These are phyloP conservation scores for Harpegnathos saltator DNA, from an alignment of 1,140 invertebrate genomes.

Conservation along the genomic window DNA sequence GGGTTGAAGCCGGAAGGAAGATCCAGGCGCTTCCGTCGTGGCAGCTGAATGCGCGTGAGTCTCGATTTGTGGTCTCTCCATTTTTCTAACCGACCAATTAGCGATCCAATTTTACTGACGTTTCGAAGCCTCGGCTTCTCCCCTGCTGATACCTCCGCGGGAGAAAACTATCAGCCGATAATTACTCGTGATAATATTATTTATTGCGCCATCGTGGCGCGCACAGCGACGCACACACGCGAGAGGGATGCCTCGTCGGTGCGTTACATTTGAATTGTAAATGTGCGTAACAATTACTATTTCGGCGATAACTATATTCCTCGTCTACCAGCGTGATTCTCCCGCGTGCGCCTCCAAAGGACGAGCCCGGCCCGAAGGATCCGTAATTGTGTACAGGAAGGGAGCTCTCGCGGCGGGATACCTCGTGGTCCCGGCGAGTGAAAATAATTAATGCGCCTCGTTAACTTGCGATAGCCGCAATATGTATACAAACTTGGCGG, in stretches of 20 bases:
- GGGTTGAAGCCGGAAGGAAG: constrained; percentile 4
- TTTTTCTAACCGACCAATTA: constrained; percentile 39
- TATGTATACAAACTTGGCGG: constrained; percentile 56
- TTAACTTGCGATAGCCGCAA: constrained; percentile 50
- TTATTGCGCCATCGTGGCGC: not conserved
- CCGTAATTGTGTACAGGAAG: constrained; percentile 4
- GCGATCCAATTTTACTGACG: constrained; percentile 38
- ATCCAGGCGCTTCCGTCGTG: constrained; percentile 38
- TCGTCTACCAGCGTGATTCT: not conserved
- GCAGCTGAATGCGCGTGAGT: constrained; percentile 3
- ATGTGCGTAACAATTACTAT: constrained; percentile 1
- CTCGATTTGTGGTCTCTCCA: constrained; percentile 34
- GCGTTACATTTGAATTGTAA: no score
- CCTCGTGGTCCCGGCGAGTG: constrained; percentile 48
- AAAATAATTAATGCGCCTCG: constrained; percentile 74
- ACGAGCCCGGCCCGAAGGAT: not conserved
- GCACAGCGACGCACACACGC: no score
- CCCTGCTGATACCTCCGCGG: not conserved
- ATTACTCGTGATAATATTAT: constrained; percentile 13
- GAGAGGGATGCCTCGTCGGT: no score
- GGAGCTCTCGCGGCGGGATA: constrained; percentile 49
- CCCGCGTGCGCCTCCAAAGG: not conserved
- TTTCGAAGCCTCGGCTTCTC: not conserved
- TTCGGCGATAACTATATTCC: constrained; percentile 7
- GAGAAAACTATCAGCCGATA: not conserved